phyloP scores from a whole-genome alignment of 2,113 vertebrate genomes.

The Xyliphius kryptos region DNA sequence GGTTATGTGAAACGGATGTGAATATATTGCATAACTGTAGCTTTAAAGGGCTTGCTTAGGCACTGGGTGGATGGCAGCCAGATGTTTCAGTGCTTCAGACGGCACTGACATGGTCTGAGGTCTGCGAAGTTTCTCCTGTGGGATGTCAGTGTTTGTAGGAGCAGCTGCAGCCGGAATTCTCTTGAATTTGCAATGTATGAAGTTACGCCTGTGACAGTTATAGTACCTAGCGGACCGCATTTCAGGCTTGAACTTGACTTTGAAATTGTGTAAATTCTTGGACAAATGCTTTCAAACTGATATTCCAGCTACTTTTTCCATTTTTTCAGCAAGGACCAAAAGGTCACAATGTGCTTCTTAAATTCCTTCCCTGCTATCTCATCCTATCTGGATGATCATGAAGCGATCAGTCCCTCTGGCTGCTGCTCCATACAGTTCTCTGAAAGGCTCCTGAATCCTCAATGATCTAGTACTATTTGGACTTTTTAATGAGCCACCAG shows the following conservation, averaged over 20 bases:
- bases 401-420: slow-evolving; percentile 20
- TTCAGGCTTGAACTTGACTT: slow-evolving; percentile 37
- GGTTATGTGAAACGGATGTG: not conserved
- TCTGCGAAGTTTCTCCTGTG: slow-evolving; percentile 18
- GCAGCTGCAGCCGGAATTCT: slow-evolving; percentile 67
- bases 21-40: not conserved
- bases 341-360: slow-evolving; percentile 54
- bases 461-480: slow-evolving; percentile 21
- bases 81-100: slow-evolving; percentile 1
- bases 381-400: slow-evolving; percentile 22
- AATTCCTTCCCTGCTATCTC: slow-evolving; percentile 35
- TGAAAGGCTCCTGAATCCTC: not conserved
- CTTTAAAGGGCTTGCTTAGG: not conserved
- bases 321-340: slow-evolving; percentile 47
- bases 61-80: not conserved
- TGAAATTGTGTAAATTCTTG: slow-evolving; percentile 40
- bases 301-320: slow-evolving; percentile 46
- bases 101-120: not conserved
- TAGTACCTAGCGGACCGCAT: slow-evolving; percentile 51
- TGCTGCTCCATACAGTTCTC: slow-evolving; percentile 1
- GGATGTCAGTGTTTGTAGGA: slow-evolving; percentile 22
- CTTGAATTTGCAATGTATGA: slow-evolving; percentile 69
- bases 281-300: slow-evolving; percentile 59
- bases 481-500: slow-evolving; percentile 8
- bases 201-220: slow-evolving; percentile 66